Evolutionary conservation across 2,113 vertebrate species (phyloP).

Genomic region (Corythaixoides concolor): DNA sequence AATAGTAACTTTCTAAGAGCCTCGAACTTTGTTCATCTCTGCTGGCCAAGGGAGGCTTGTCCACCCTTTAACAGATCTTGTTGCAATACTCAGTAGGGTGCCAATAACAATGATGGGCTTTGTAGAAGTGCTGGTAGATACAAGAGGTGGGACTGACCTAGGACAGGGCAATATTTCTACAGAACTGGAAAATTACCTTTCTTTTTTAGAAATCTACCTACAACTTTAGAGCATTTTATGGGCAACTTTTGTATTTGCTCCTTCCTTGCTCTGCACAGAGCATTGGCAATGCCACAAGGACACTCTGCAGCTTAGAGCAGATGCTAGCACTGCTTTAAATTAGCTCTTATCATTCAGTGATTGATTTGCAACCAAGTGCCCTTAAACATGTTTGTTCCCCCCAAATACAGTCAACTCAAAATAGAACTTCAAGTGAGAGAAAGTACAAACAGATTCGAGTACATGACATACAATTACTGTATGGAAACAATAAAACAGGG

Average conservation of each 20-base stretch:
- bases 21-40: not conserved
- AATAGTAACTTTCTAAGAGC: not conserved
- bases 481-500: slow-evolving; percentile 54
- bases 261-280: not conserved
- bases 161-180: not conserved
- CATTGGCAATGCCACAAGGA: not conserved
- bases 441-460: slow-evolving; percentile 56
- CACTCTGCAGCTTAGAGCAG: not conserved
- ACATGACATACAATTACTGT: slow-evolving; percentile 45
- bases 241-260: not conserved
- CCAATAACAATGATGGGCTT: not conserved
- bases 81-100: not conserved
- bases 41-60: not conserved
- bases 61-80: not conserved
- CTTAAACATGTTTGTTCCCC: not conserved
- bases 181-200: not conserved
- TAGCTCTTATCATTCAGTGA: slow-evolving; percentile 3
- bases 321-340: slow-evolving; percentile 12
- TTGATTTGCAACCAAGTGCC: slow-evolving; percentile 48
- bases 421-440: slow-evolving; percentile 53
- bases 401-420: slow-evolving; percentile 62
- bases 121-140: not conserved
- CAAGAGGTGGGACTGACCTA: not conserved
- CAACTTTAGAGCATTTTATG: not conserved
- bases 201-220: not conserved